Evolutionary conservation across 2,888 invertebrate genomes (phyloP), one percentile per base, ranked within the genome.

Genomic region (Ceriagrion tenellum): DNA sequence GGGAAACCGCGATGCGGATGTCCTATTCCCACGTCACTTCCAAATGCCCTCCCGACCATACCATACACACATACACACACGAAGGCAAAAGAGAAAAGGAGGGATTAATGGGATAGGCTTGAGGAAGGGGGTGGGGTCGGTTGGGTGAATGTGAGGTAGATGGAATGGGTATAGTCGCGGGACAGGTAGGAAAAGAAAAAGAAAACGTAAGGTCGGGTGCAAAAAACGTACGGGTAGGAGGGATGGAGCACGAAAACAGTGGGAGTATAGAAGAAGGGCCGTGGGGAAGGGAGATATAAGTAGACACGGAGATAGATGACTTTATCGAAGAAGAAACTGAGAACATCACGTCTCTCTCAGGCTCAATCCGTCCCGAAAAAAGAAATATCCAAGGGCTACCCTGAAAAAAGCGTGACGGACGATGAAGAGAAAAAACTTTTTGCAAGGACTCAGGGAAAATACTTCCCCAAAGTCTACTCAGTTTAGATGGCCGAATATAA

Each of bases 21-120:
- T 93, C 63, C 93, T 26, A 74, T 69, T 93, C 93, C 93, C 30
- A 74, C 93, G 93, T 93, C 93, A 93, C 69, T 47, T 93, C 47
- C 93, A 93, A 93, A 74, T 47, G 69, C 74, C 26, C 81, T 16
- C 10, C 81, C 81, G 18, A 59, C 69, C 47, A 47, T 47, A 47
- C 47, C 47, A 8, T 47, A 47, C 47, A 47, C 47, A 47, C 47
- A 47, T n/a, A 69, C n/a, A 69, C 69, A 69, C 10, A 69, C 8
- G 47, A 69, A n/a, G 69, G 69, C 69, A n/a, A 26, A 69, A 69
- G 69, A 69, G 69, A 69, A 26, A 69, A 47, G 47, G 69, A 81
- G 30, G 16, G 26, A 81, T 81, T 81, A 35, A 81, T 81, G 2
- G 81, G 81, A 59, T 59, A 59, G 59, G 56, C 20, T 16, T 59